These are phyloP conservation scores for Lepus townsendii DNA, from an alignment of 2,797 vertebrate species.

Conservation along the genomic window DNA sequence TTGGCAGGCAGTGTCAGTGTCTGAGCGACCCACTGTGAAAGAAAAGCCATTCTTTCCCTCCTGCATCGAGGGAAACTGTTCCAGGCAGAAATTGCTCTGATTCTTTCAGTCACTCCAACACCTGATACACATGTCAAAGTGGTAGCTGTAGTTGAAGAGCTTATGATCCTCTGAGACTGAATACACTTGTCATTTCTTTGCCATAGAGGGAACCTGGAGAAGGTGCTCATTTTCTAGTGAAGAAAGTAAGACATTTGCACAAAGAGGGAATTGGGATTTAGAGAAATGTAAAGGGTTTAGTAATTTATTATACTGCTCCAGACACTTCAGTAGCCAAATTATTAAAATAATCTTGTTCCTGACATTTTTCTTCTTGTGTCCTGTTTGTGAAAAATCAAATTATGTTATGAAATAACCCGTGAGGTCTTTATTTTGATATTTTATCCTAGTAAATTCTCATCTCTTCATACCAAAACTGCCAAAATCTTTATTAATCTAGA, in stretches of 20 bases:
- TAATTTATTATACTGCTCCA: neutral
- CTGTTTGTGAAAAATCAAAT: neutral
- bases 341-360: neutral
- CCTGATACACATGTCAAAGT: accelerated
- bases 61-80: neutral
- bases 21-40: neutral
- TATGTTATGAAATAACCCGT: neutral
- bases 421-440: constrained; percentile 11
- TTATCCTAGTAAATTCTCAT: neutral
- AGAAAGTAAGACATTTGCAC: neutral
- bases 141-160: neutral
- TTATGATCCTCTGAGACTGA: accelerated
- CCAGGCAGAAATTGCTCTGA: neutral
- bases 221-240: neutral
- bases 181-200: neutral
- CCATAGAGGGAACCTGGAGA: neutral
- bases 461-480: too few species aligned
- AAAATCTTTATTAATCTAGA: neutral
- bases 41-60: neutral
- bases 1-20: neutral
- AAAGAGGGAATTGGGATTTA: neutral
- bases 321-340: neutral
- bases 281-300: neutral
- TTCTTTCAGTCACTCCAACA: neutral
- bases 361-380: neutral